Percentiles rank a stretch among this genome's conserved stretches.
Evolutionary conservation across 2,113 vertebrate species (phyloP).

Genomic region (Ptyas mucosa): DNA sequence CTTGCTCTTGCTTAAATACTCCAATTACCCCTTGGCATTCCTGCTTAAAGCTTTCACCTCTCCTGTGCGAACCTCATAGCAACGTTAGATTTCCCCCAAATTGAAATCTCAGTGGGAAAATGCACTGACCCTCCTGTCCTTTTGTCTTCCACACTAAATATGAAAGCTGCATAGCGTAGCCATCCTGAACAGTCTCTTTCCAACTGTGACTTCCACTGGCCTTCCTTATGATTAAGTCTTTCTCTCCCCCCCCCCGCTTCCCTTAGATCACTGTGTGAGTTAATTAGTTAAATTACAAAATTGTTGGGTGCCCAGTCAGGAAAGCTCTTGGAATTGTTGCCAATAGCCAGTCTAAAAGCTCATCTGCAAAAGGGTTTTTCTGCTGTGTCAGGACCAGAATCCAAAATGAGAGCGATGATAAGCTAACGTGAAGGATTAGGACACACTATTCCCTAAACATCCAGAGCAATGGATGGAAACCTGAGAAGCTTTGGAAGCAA

Average conservation of each 20-base stretch:
- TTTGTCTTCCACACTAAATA: neutral
- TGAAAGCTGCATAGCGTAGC: neutral
- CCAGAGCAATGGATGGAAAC: neutral
- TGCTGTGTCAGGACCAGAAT: conserved; percentile 21
- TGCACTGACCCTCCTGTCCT: neutral
- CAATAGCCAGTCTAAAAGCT: conserved; percentile 16
- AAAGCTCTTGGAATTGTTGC: conserved; percentile 8
- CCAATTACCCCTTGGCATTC: neutral
- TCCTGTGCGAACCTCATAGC: neutral
- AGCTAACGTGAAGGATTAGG: conserved; percentile 4
- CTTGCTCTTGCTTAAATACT: neutral
- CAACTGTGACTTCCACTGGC: neutral
- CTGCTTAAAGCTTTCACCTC: neutral
- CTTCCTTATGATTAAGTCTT: neutral
- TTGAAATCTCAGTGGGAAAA: neutral
- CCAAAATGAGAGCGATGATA: conserved; percentile 14
- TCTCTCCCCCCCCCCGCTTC: no score
- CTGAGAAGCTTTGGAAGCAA: neutral
- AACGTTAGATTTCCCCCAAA: neutral
- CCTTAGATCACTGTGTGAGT: conserved; percentile 5
- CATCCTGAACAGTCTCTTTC: neutral
- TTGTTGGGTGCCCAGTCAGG: conserved; percentile 15
- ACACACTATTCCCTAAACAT: neutral
- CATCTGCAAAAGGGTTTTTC: conserved; percentile 2
- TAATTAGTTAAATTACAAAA: conserved; percentile 27